phyloP scores from a whole-genome alignment of 2,113 vertebrate species.

The Leuciscus idus region DNA sequence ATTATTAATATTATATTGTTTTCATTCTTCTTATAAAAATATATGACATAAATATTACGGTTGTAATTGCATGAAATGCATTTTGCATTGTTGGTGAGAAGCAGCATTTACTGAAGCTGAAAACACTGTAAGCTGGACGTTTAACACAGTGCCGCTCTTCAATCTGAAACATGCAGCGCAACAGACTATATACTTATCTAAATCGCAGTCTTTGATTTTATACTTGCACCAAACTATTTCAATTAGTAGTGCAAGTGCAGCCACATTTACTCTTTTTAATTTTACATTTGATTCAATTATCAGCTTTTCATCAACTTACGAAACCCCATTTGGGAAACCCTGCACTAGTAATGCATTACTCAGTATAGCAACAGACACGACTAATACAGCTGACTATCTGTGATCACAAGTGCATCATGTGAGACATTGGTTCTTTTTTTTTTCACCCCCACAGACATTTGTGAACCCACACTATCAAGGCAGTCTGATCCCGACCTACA shows the following conservation, averaged over 20 bases:
- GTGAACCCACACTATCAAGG: conserved; percentile 75
- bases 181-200: too few species aligned
- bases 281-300: neutral
- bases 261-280: neutral
- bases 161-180: too few species aligned
- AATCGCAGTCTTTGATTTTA: too few species aligned
- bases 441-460: conserved; percentile 70
- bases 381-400: neutral
- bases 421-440: neutral
- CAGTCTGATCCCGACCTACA: conserved; percentile 75
- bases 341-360: neutral
- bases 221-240: neutral
- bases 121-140: too few species aligned
- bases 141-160: too few species aligned
- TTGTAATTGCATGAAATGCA: too few species aligned
- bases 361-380: neutral
- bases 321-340: neutral
- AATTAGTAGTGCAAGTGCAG: neutral
- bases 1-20: too few species aligned
- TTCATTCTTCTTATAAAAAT: too few species aligned
- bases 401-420: conserved; percentile 6
- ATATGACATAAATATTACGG: too few species aligned
- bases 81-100: neutral
- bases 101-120: neutral
- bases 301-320: neutral